Evolutionary conservation across 2,888 invertebrate species (phyloP).

Genomic region (Cylloceria caligata): DNA sequence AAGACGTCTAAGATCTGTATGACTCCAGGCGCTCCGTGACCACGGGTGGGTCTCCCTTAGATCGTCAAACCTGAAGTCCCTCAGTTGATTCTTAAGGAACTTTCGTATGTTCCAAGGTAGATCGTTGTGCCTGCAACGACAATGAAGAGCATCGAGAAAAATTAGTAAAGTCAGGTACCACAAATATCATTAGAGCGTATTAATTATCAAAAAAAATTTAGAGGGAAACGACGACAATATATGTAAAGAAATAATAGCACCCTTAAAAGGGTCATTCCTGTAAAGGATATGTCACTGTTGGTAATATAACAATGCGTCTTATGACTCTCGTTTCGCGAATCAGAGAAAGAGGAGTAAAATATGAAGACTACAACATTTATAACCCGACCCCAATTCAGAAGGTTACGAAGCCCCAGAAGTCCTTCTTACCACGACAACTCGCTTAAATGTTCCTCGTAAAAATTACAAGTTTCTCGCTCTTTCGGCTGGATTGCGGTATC

Average conservation of each 20-base stretch:
- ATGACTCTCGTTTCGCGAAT: slow-evolving; percentile 17
- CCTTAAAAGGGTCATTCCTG: neutral
- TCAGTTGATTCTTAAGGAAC: slow-evolving; percentile 94
- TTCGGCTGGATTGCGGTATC: slow-evolving; percentile 46
- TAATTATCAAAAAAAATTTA: neutral
- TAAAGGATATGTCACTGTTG: neutral
- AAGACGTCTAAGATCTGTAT: slow-evolving; percentile 91
- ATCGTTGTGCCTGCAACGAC: slow-evolving; percentile 91
- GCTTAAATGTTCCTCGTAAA: slow-evolving; percentile 59
- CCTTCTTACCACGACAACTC: slow-evolving; percentile 15
- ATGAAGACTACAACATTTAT: slow-evolving; percentile 41
- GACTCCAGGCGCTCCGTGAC: slow-evolving; percentile 91
- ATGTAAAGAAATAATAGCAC: neutral
- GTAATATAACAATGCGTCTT: slow-evolving; percentile 20
- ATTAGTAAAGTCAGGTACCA: neutral
- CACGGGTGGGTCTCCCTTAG: slow-evolving; percentile 89
- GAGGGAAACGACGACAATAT: neutral
- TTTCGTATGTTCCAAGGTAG: slow-evolving; percentile 96
- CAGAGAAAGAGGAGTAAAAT: neutral
- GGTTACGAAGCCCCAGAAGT: neutral
- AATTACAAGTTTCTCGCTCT: slow-evolving; percentile 61
- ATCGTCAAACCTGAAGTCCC: slow-evolving; percentile 92
- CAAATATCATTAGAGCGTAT: neutral
- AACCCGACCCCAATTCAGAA: slow-evolving; percentile 31
- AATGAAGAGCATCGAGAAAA: neutral